Evolutionary conservation across 2,888 invertebrate genomes (phyloP).

Genomic region (Caenorhabditis wallacei): DNA sequence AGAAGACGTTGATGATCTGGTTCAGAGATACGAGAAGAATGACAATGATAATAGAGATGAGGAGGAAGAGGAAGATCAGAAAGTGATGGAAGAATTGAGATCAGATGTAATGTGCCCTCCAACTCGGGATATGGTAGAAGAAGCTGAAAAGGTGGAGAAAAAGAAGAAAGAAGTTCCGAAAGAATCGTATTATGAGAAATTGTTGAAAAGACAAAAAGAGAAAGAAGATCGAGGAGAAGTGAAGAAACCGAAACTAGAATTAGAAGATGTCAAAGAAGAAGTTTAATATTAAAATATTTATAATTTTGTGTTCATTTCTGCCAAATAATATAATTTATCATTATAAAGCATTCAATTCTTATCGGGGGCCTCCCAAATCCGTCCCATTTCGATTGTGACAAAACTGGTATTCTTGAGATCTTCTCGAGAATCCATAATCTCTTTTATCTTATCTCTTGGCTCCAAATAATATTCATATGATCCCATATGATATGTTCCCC

Average conservation of each 20-base stretch:
- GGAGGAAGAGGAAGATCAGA: conserved; percentile 52
- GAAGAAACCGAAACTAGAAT: conserved; percentile 49
- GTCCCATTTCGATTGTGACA: conserved; percentile 64
- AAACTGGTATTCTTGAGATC: conserved; percentile 61
- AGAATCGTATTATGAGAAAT: conserved; percentile 69
- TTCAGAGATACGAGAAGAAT: conserved; percentile 43
- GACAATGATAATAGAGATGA: conserved; percentile 1
- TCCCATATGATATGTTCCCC: conserved; percentile 85
- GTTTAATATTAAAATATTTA: conserved; percentile 4
- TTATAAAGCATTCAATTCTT: not conserved
- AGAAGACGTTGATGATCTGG: conserved; percentile 65
- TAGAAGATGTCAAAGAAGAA: conserved; percentile 36
- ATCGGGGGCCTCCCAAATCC: conserved; percentile 63
- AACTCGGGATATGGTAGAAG: conserved; percentile 67
- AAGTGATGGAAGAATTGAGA: conserved; percentile 52
- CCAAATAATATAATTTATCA: not conserved
- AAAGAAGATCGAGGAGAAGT: conserved; percentile 33
- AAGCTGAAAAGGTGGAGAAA: conserved; percentile 58
- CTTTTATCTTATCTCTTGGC: conserved; percentile 70
- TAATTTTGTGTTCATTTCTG: not conserved
- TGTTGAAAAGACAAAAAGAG: conserved; percentile 63
- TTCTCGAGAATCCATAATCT: conserved; percentile 65
- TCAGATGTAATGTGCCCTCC: conserved; percentile 70
- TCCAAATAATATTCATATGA: conserved; percentile 79
- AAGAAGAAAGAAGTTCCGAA: conserved; percentile 64